Conservation (phyloP, 2,113 vertebrate species). For the Eptesicus fuscus region DNA sequence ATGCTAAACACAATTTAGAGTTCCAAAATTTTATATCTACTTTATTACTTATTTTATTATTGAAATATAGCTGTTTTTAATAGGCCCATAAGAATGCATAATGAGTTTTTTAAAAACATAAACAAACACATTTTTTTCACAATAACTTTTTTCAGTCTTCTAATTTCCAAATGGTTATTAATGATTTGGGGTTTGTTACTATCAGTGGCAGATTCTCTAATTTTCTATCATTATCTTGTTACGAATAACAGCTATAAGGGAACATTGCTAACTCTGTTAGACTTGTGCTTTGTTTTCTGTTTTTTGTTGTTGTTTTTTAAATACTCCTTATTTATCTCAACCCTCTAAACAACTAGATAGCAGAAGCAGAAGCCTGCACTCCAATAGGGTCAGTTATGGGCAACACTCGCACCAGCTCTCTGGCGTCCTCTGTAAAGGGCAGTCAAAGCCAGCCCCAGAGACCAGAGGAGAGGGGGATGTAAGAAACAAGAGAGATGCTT, state of each 20-base stretch:
- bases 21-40: neutral
- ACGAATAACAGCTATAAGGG: neutral
- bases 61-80: neutral
- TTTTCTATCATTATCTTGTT: conserved; percentile 4
- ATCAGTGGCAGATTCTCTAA: neutral
- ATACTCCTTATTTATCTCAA: neutral
- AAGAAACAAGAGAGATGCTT: neutral
- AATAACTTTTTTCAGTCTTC: neutral
- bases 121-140: neutral
- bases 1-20: neutral
- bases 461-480: neutral
- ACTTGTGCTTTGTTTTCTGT: neutral
- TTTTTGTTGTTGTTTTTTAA: neutral
- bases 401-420: too few species aligned
- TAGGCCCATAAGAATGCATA: neutral
- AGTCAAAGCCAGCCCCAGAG: neutral
- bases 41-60: neutral
- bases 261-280: neutral
- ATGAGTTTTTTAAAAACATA: neutral
- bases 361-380: neutral
- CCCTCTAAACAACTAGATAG: neutral
- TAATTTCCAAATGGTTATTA: neutral
- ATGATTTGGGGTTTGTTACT: neutral
- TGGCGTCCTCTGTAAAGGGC: neutral
- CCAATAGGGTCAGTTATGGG: fast-evolving